These are phyloP conservation scores for Drosophila nannoptera DNA, from an alignment of 1,140 invertebrate genomes.

Conservation along the genomic window DNA sequence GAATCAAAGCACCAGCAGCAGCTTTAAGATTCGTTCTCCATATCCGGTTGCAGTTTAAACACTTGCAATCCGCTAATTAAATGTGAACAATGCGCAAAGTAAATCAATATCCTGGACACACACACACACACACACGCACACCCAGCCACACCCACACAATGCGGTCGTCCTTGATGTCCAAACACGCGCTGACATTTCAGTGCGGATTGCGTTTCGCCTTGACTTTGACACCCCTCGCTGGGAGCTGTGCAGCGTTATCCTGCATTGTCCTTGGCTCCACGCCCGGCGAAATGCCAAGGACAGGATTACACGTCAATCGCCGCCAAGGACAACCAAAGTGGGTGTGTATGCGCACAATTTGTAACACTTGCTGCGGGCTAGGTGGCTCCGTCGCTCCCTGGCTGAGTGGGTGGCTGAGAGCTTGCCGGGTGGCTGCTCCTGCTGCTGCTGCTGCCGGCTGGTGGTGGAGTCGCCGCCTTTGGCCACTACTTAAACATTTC, in stretches of 20 bases:
- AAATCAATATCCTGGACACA: constrained; percentile 66
- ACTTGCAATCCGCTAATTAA: constrained; percentile 63
- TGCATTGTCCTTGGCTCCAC: constrained; percentile 62
- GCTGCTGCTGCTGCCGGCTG: not conserved
- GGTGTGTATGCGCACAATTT: constrained; percentile 40
- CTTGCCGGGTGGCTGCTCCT: not conserved
- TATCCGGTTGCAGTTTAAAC: constrained; percentile 52
- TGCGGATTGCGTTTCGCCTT: constrained; percentile 55
- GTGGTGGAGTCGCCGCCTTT: constrained; percentile 28
- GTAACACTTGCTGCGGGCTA: constrained; percentile 1
- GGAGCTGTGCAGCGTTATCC: constrained; percentile 19
- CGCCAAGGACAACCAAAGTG: constrained; percentile 61
- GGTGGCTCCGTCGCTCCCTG: not conserved
- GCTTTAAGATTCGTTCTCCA: not conserved
- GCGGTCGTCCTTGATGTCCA: constrained; percentile 58
- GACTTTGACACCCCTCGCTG: constrained; percentile 65
- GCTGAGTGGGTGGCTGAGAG: not conserved
- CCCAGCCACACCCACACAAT: constrained; percentile 3
- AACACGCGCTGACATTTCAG: constrained; percentile 48
- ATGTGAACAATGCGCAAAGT: constrained; percentile 56
- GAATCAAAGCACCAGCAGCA: too few relatives aligned
- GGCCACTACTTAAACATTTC: constrained; percentile 62
- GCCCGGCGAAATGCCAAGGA: constrained; percentile 70
- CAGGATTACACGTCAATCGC: constrained; percentile 75
- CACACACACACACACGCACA: not conserved